phyloP scores from a whole-genome alignment of 2,797 vertebrate species.

The Eptatretus atami region DNA sequence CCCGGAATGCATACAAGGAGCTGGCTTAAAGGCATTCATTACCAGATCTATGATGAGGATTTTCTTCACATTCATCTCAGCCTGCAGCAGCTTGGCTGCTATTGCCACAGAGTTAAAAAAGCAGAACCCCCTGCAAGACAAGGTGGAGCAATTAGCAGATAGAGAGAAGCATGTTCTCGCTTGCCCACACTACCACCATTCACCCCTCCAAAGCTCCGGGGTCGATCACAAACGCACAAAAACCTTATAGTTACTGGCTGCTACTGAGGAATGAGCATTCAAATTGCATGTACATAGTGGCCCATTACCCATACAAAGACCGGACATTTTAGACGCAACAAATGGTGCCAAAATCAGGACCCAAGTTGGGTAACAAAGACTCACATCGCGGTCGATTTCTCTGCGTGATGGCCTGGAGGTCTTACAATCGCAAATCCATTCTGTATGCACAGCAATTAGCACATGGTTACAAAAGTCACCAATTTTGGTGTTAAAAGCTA shows the following conservation, averaged over 20 bases:
- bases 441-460: not conserved
- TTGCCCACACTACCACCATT: not conserved
- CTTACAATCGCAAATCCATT: conserved; percentile 5
- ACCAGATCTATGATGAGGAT: conserved; percentile 95
- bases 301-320: no score
- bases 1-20: not conserved
- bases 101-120: conserved; percentile 89
- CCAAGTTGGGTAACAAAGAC: not conserved
- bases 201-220: not conserved
- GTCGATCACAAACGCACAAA: not conserved
- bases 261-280: no score
- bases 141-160: no score
- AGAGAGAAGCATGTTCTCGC: not conserved
- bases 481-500: no score
- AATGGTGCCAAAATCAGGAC: no score
- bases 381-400: not conserved
- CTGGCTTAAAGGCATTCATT: conserved; percentile 15
- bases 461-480: no score
- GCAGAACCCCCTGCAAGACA: conserved; percentile 54
- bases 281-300: no score
- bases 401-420: conserved; percentile 3
- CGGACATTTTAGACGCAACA: no score
- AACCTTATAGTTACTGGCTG: no score
- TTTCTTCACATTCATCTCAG: conserved; percentile 59
- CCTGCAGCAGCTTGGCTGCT: conserved; percentile 69